These are phyloP conservation scores for Nasonia oneida DNA, from an alignment of 2,888 invertebrate species.

Conservation along the genomic window DNA sequence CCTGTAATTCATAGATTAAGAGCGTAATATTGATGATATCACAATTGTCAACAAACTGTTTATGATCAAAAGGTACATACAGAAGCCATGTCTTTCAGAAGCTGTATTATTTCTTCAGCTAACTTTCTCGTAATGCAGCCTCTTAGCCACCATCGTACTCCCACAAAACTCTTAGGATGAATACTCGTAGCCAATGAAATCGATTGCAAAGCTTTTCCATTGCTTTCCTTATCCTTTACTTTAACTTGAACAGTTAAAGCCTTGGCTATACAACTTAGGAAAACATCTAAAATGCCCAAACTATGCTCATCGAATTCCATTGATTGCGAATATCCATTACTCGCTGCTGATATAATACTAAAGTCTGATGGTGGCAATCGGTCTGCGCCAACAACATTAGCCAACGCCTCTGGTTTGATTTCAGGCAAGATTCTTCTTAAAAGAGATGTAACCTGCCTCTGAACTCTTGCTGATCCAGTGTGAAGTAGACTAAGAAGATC, in stretches of 20 bases:
- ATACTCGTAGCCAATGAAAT: constrained; percentile 83
- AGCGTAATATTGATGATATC: background rate
- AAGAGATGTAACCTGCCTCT: constrained; percentile 94
- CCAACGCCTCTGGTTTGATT: constrained; percentile 91
- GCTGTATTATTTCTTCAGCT: constrained; percentile 91
- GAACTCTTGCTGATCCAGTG: constrained; percentile 96
- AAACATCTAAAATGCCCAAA: constrained; percentile 92
- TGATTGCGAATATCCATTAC: constrained; percentile 78
- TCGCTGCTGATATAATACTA: constrained; percentile 84
- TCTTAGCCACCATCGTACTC: constrained; percentile 90
- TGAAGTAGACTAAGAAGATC: constrained; percentile 93
- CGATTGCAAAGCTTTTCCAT: constrained; percentile 79
- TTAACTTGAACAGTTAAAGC: constrained; percentile 94
- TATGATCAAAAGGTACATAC: constrained; percentile 81
- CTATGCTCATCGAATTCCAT: constrained; percentile 81
- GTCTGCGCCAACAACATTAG: constrained; percentile 87
- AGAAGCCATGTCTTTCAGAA: constrained; percentile 95
- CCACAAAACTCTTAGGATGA: constrained; percentile 82
- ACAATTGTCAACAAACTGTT: background rate
- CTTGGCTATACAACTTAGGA: constrained; percentile 94
- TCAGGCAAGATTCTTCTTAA: constrained; percentile 93
- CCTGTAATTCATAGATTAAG: constrained; percentile 81
- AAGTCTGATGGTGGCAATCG: constrained; percentile 88
- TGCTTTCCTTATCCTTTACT: constrained; percentile 83
- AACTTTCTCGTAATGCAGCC: constrained; percentile 92